Percentiles rank a stretch among this genome's conserved stretches.
Conservation (phyloP, 2,113 vertebrate species). For the human region GRCh38 chr11:46479501-46480000, state of each 20-base stretch:
- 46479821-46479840: neutral
- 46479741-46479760: neutral
- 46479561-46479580: too few relatives aligned
- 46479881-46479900: constrained; percentile 18
- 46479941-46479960: neutral
- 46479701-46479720: neutral
- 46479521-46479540: too few relatives aligned
- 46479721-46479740: neutral
- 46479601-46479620: too few relatives aligned
- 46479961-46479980: neutral
- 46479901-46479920: neutral
- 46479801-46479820: neutral
- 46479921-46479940: neutral
- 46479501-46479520: too few relatives aligned
- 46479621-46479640: too few relatives aligned
- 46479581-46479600: too few relatives aligned
- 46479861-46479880: neutral
- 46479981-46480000: neutral
- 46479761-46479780: neutral
- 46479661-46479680: too few relatives aligned
- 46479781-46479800: neutral
- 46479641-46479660: too few relatives aligned
- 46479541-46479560: too few relatives aligned
- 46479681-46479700: too few relatives aligned
- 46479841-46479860: neutral